These are phyloP conservation scores for Himalopsyche japonica DNA, from an alignment of 2,888 invertebrate genomes.

Conservation along the genomic window DNA sequence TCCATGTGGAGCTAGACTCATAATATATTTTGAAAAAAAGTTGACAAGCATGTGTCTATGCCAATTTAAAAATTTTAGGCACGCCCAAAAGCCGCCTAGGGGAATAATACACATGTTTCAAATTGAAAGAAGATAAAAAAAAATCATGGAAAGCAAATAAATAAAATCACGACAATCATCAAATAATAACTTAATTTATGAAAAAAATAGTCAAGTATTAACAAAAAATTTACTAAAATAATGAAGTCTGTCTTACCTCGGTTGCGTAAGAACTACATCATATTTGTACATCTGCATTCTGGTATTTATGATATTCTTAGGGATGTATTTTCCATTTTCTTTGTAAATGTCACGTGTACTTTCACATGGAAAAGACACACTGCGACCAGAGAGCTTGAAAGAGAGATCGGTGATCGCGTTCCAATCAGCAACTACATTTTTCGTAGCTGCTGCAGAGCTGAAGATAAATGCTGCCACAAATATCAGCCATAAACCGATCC, in stretches of 20 bases:
- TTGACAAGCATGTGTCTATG: too few species aligned
- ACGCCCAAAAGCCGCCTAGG: too few species aligned
- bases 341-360: slow-evolving; percentile 63
- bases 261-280: slow-evolving; percentile 61
- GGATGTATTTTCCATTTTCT: slow-evolving; percentile 60
- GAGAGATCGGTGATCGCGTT: not conserved
- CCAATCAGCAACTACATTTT: not conserved
- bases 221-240: not conserved
- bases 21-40: too few species aligned
- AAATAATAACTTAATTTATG: too few species aligned
- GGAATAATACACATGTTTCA: too few species aligned
- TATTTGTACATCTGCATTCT: slow-evolving; percentile 63
- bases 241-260: slow-evolving; percentile 47
- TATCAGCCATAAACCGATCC: not conserved
- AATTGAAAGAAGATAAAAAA: too few species aligned
- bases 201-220: too few species aligned
- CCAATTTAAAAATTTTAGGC: too few species aligned
- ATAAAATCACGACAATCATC: too few species aligned
- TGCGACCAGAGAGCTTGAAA: not conserved
- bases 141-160: too few species aligned
- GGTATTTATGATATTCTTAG: slow-evolving; percentile 65
- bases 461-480: not conserved
- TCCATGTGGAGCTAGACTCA: too few species aligned
- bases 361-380: slow-evolving; percentile 56
- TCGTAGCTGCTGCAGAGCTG: not conserved